A percentile compares a stretch with the other conserved stretches of the same genome.
phyloP scores from a whole-genome alignment of 2,797 vertebrate genomes.

The Sebastes minor region DNA sequence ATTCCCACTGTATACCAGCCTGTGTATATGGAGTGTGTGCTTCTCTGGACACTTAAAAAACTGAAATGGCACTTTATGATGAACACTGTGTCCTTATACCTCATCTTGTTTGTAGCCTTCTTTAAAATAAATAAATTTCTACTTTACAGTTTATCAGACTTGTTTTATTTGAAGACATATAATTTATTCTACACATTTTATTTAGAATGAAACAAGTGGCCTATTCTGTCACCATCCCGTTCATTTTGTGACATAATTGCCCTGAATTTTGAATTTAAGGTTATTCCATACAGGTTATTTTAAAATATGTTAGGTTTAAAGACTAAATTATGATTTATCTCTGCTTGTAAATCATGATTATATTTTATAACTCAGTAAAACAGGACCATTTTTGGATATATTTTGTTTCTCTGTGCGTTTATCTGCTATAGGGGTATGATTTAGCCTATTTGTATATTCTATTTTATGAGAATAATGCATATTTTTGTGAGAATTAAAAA shows the following conservation, averaged over 20 bases:
- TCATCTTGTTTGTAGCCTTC: slow-evolving; percentile 66
- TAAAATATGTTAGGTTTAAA: neutral
- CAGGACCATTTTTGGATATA: neutral
- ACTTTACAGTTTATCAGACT: slow-evolving; percentile 15
- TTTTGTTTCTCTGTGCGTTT: neutral
- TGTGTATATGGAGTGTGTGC: neutral
- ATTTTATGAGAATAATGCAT: neutral
- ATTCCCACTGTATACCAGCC: neutral
- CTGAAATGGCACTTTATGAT: slow-evolving; percentile 75
- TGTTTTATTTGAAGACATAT: slow-evolving; percentile 5
- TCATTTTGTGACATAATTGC: slow-evolving; percentile 5
- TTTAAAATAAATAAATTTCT: slow-evolving; percentile 54
- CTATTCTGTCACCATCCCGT: neutral
- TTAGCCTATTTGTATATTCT: neutral
- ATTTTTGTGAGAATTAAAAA: neutral
- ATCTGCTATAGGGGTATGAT: neutral
- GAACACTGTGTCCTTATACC: slow-evolving; percentile 60
- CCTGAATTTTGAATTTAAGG: neutral
- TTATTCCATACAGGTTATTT: neutral
- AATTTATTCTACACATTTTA: slow-evolving; percentile 33
- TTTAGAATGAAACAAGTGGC: neutral
- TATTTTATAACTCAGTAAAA: slow-evolving; percentile 32
- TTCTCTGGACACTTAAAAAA: slow-evolving; percentile 26
- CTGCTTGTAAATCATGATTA: neutral
- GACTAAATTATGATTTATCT: neutral